phyloP scores from a whole-genome alignment of 1,140 invertebrate species.

The Dendrolimus kikuchii region DNA sequence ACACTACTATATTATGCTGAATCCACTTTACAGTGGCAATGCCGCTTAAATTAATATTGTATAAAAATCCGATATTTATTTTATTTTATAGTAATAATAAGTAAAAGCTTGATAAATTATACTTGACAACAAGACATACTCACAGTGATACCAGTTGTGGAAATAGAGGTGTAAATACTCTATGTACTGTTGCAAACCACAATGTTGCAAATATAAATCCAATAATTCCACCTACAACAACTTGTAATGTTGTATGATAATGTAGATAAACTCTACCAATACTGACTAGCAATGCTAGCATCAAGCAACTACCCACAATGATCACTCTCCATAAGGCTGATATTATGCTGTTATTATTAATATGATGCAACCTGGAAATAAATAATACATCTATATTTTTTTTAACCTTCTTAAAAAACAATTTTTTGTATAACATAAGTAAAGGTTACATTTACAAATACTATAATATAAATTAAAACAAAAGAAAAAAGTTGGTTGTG shows the following conservation, averaged over 20 bases:
- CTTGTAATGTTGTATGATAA: constrained; percentile 90
- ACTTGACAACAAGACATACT: constrained; percentile 42
- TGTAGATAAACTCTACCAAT: constrained; percentile 86
- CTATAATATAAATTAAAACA: no score
- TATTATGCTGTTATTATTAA: constrained; percentile 81
- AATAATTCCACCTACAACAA: constrained; percentile 82
- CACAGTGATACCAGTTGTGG: constrained; percentile 90
- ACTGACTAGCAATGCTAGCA: constrained; percentile 76
- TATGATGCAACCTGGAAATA: constrained; percentile 82
- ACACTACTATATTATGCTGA: no score
- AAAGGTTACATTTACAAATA: no score
- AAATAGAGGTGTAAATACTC: constrained; percentile 88
- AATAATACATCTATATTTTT: constrained; percentile 10
- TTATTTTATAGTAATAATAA: no score
- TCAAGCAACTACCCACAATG: constrained; percentile 76
- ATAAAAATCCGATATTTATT: no score
- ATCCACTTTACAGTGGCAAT: no score
- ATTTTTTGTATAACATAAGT: no score
- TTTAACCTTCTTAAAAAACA: neutral
- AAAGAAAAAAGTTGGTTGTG: no score
- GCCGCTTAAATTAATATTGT: no score
- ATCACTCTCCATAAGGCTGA: constrained; percentile 83
- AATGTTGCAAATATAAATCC: constrained; percentile 79
- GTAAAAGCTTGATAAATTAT: no score
- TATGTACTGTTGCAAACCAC: constrained; percentile 87